Conservation (phyloP, 2,113 vertebrate genomes). For the Albula glossodonta region DNA sequence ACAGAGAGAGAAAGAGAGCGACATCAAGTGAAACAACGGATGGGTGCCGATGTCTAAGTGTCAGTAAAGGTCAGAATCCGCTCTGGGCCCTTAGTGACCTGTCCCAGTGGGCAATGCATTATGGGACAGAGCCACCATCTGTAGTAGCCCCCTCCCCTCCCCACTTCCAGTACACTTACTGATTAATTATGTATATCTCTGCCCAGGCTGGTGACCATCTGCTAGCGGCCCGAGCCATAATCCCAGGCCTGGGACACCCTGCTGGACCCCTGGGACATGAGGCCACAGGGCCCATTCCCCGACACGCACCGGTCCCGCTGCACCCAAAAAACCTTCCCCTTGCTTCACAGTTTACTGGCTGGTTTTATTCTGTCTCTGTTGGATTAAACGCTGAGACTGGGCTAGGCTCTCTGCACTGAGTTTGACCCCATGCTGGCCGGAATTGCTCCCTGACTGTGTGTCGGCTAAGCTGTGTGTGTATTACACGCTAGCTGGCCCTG, state of each 20-base stretch:
- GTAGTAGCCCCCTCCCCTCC: slow-evolving; percentile 7
- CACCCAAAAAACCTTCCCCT: not conserved
- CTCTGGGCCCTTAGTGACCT: not conserved
- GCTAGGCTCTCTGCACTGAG: not conserved
- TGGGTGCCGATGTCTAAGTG: not conserved
- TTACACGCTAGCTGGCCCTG: not conserved
- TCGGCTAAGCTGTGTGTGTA: not conserved
- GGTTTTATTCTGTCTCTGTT: not conserved
- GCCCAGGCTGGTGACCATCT: slow-evolving; percentile 15
- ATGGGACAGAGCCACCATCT: slow-evolving; percentile 17
- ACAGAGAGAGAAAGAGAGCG: slow-evolving; percentile 26
- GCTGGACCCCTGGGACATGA: not conserved
- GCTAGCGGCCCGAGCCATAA: not conserved
- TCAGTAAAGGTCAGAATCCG: not conserved
- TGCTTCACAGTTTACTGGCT: not conserved
- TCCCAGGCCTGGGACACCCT: not conserved
- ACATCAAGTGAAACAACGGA: not conserved
- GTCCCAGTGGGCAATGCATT: not conserved
- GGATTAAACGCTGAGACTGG: not conserved
- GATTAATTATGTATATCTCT: slow-evolving; percentile 28
- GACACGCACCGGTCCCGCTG: not conserved
- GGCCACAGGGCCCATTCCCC: not conserved
- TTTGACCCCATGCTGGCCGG: not conserved
- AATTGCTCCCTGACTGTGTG: too few species aligned
- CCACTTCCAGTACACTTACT: slow-evolving; percentile 9